Evolutionary conservation across 23 tunicate species (phyloP).

Genomic region (Ascidia mentula): DNA sequence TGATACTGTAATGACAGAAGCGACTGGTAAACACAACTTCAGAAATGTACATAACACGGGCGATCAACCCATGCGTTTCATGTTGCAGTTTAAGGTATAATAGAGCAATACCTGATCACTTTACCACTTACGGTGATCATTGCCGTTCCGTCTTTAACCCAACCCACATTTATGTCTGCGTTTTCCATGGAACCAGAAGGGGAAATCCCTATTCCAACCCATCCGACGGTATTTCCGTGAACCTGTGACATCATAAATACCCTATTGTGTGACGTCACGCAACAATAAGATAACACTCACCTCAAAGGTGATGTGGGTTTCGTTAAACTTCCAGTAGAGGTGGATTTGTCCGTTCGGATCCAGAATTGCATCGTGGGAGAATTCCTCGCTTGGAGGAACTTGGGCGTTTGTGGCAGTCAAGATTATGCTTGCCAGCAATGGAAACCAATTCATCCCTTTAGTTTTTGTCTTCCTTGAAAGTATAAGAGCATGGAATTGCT

Average conservation of each 20-base stretch:
- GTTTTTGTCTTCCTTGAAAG: too few relatives aligned
- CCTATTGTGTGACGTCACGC: not conserved
- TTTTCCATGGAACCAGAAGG: conserved; percentile 28
- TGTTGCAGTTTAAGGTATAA: not conserved
- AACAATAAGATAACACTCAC: not conserved
- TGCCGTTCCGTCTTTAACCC: conserved; percentile 30
- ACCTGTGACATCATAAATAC: conserved; percentile 17
- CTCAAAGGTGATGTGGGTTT: conserved; percentile 32
- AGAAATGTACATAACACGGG: too few relatives aligned
- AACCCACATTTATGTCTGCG: conserved; percentile 37
- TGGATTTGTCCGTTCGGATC: conserved; percentile 9
- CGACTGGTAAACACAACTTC: too few relatives aligned
- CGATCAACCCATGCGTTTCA: too few relatives aligned
- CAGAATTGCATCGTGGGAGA: not conserved
- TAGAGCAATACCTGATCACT: not conserved
- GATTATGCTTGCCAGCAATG: too few relatives aligned
- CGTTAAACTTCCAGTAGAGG: conserved; percentile 31
- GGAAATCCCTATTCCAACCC: conserved; percentile 54
- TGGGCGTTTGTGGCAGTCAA: too few relatives aligned
- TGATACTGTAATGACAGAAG: too few relatives aligned
- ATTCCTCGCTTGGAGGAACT: conserved; percentile 12
- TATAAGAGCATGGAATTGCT: too few relatives aligned
- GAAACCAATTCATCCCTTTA: too few relatives aligned
- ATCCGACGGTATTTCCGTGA: conserved; percentile 34
- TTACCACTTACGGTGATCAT: not conserved